Evolutionary conservation across 2,797 vertebrate species (phyloP), one percentile per base, ranked within the genome.

Genomic region (Tolypeutes matacus): DNA sequence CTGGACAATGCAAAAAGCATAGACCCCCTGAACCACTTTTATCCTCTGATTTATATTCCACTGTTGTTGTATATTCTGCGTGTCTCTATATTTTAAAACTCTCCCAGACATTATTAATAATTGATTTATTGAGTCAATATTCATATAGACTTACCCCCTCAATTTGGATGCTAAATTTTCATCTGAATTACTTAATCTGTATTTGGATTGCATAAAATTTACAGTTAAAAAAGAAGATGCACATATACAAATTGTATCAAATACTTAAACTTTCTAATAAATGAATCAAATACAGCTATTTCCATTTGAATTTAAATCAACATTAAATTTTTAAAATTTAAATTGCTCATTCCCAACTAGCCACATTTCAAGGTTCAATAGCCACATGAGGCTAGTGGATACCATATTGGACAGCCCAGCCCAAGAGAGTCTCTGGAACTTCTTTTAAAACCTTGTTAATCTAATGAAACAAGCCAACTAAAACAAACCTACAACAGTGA

Each of bases 61-160:
- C 56, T 83, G n/a, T 39, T 75, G 31, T 82, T 23, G 80, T 58
- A 4, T 51, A 21, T 49, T 75, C 77, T 27, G 9, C 72, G 49
- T 78, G 34, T 95, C 87, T 64, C 64, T 73, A 5, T 62, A 72
- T 69, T 64, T 86, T 78, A 94, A 93, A 94, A 70, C 13, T 84
- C 39, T 80, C 21, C 23, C 67, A 90, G n/a, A 29, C 23, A 75
- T 69, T 69, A 46, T 77, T 70, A 67, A 62, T 88, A 62, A 56
- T 75, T 89, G n/a, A 86, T 67, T 82, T 84, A 77, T 29, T 51
- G 2, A 77, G 70, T 81, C 21, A n/a, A 36, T 36, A 72, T 87
- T 49, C 20, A 58, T 93, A 56, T 39, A 51, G n/a, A 67, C 64
- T 60, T 56, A 80, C 51, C 4, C 4, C 65, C 3, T 58, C 65